phyloP scores from a whole-genome alignment of 37 sponge, comb jelly and placozoan species.

The Crambe crambe region DNA sequence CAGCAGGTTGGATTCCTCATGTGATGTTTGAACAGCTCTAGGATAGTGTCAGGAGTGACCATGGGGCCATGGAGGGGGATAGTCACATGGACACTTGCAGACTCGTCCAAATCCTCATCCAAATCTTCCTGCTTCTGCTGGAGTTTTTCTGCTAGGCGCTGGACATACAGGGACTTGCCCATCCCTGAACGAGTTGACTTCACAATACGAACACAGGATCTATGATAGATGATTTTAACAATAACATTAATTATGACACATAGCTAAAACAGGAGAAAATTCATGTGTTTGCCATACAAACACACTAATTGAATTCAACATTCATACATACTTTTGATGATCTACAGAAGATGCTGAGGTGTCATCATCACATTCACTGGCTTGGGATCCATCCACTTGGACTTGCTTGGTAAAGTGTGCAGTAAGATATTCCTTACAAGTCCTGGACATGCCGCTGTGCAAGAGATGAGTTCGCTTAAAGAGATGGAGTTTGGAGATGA shows the following conservation, averaged over 20 bases:
- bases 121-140: neutral
- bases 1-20: neutral
- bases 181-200: slow-evolving; percentile 66
- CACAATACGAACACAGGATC: slow-evolving; percentile 57
- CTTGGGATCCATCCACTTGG: neutral
- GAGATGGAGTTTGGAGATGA: slow-evolving; percentile 43
- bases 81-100: neutral
- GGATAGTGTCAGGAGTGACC: slow-evolving; percentile 52
- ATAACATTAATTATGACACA: neutral
- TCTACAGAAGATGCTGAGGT: slow-evolving; percentile 25
- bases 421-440: slow-evolving; percentile 21
- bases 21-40: slow-evolving; percentile 22
- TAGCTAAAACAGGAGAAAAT: neutral
- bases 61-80: slow-evolving; percentile 72
- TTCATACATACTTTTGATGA: slow-evolving; percentile 29
- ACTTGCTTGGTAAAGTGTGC: slow-evolving; percentile 15
- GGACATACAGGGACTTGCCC: slow-evolving; percentile 77
- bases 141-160: slow-evolving; percentile 39
- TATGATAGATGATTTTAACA: neutral
- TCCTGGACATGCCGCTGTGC: neutral
- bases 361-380: neutral
- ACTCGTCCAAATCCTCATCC: neutral
- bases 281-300: neutral
- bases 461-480: slow-evolving; percentile 22
- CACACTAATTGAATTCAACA: neutral